Evolutionary conservation across 2,888 invertebrate genomes (phyloP), one percentile per base, ranked within the genome.

Genomic region (Lithophane socia): DNA sequence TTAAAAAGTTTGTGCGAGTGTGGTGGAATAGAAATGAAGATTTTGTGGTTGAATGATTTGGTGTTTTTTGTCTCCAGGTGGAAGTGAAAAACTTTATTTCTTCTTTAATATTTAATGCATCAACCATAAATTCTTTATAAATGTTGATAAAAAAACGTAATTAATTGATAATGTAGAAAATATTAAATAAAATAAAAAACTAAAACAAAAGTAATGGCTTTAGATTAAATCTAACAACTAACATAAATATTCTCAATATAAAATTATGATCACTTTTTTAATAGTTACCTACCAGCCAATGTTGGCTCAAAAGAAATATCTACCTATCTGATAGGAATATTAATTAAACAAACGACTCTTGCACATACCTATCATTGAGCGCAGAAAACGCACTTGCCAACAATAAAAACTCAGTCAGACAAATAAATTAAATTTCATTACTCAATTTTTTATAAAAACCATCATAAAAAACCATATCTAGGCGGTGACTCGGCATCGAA

Each of bases 381-480:
- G 44, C 61, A 80, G 47, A 10, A 7, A 73, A 70, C 29, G 67
- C 49, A 77, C 67, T 73, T 67, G 64, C 24, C 52, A 72, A 66
- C 12, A 29, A 52, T 12, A 68, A 80, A 83, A 82, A 66, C 29
- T 66, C 64, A 76, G 42, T 37, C 77, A 66, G 74, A 87, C 82
- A 87, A 77, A 78, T 82, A 85, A 87, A 87, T 75, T 75, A 69
- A 87, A 80, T 86, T 75, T 71, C 77, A 73, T 54, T 73, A 69
- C 77, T 79, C 63, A 54, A 7, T 69, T 65, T 84, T 87, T 85
- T 74, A 63, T 72, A 65, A 75, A 78, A 87, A 79, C 77, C 77
- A 76, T 29, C 75, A 71, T 69, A 82, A 79, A 82, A 82, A 75
- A 71, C 67, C 73, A 75, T 75, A 52, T 52, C 52, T 52, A 80